Conservation (phyloP, 2,888 invertebrate species). For the Euphydryas editha region DNA sequence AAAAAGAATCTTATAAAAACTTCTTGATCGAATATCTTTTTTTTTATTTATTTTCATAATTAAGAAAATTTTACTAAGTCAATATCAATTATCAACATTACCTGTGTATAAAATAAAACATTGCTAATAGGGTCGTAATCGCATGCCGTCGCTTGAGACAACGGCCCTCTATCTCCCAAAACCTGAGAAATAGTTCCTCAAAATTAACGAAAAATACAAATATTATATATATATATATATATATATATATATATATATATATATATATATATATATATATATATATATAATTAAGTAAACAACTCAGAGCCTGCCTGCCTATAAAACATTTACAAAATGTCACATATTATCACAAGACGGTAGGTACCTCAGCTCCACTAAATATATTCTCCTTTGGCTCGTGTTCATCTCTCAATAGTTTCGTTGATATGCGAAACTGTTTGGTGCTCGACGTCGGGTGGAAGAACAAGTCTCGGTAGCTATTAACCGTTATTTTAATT, state of each 20-base stretch:
- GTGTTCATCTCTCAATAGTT: constrained; percentile 85
- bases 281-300: no score
- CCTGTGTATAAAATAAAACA: constrained; percentile 88
- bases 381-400: constrained; percentile 84
- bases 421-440: constrained; percentile 89
- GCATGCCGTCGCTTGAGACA: constrained; percentile 88
- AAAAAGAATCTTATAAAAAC: no score
- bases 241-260: background rate
- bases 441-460: constrained; percentile 90
- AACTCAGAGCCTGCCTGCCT: no score
- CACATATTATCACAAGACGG: background rate
- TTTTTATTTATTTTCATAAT: no score
- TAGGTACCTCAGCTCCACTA: constrained; percentile 84
- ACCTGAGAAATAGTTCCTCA: constrained; percentile 57
- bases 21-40: no score
- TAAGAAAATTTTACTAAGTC: no score
- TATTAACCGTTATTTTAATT: constrained; percentile 41
- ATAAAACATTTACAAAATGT: no score
- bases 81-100: constrained; percentile 22
- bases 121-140: constrained; percentile 86
- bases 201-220: constrained; percentile 12
- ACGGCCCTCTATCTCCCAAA: constrained; percentile 87
- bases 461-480: constrained; percentile 87
- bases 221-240: constrained; percentile 6
- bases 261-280: no score